Percentiles rank a stretch among this genome's conserved stretches.
phyloP scores from a whole-genome alignment of 2,113 vertebrate species.

The Calypte anna region DNA sequence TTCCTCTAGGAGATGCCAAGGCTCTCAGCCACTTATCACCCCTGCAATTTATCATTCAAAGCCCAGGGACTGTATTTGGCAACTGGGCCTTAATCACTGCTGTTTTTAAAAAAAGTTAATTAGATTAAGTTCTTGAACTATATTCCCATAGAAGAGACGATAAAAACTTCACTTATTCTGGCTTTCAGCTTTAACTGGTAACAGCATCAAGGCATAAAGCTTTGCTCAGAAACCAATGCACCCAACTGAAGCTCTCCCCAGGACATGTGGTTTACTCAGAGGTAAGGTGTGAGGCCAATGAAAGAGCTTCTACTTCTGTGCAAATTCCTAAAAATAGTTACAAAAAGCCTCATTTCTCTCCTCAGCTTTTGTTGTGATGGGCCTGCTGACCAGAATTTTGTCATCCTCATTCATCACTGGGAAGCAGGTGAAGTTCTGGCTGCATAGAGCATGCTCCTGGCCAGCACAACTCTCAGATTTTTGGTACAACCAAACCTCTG shows the following conservation, averaged over 20 bases:
- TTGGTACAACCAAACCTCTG: too few relatives aligned
- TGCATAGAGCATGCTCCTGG: background rate
- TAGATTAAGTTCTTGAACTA: background rate
- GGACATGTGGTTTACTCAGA: background rate
- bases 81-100: background rate
- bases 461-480: too few relatives aligned
- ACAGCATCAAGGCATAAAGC: background rate
- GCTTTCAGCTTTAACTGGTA: background rate
- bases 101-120: background rate
- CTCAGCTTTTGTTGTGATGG: background rate
- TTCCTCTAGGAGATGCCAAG: background rate
- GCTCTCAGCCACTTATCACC: background rate
- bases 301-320: background rate
- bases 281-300: background rate
- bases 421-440: background rate
- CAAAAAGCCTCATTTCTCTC: background rate
- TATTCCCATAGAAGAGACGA: background rate
- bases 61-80: background rate
- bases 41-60: background rate
- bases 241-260: background rate
- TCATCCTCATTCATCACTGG: background rate
- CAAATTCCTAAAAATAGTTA: background rate
- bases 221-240: background rate
- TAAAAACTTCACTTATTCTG: background rate
- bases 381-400: background rate